Base-by-base conservation (phyloP, 2,113 vertebrate genomes). In the Nycticorax nycticorax region DNA sequence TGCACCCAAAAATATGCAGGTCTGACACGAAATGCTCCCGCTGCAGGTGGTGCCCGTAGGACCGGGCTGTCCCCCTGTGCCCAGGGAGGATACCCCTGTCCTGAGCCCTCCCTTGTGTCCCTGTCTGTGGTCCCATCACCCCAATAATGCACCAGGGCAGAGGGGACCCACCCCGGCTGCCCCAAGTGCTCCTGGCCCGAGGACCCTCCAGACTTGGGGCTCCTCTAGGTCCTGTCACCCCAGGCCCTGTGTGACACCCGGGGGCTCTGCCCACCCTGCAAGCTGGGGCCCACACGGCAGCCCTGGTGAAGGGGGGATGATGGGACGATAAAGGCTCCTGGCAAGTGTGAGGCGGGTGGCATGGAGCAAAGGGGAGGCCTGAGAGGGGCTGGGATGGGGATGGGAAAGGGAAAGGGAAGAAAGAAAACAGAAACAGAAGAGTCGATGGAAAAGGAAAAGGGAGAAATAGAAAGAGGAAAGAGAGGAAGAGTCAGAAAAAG, bases 1-100 rank as follows among this genome's bases (percentile, higher is more conserved):
- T 22, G 26, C 10, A 10, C n/a, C 47, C 6, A 8, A 39, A 41
- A 62, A 20, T 23, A 8, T 1, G 0, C 0, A 5, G 14, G 7
- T 28, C 52, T 57, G 45, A 6, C 50, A 7, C 8, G 0, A 64
- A 41, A 66, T 1, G 50, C 14, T 16, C 12, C 14, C 1, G 2
- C 62, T 41, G 67, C 35, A 9, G 33, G 23, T 1, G 23, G 9
- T 62, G 35, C 50, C 35, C 6, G 1, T 5, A 3, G 37, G 35
- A 43, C 10, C 16, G 2, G 35, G 81, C 72, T 76, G n/a, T 8
- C 27, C 39, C 9, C 3, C 12, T 6, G 0, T 4, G 8, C 8
- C 16, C 41, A 4, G 37, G 4, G 22, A 32, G 5, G 8, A 60
- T 24, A 4, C 8, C 19, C 16, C 24, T n/a, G 6, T 21, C 13